Evolutionary conservation across 2,113 vertebrate genomes (phyloP).

Genomic region (Athene noctua): DNA sequence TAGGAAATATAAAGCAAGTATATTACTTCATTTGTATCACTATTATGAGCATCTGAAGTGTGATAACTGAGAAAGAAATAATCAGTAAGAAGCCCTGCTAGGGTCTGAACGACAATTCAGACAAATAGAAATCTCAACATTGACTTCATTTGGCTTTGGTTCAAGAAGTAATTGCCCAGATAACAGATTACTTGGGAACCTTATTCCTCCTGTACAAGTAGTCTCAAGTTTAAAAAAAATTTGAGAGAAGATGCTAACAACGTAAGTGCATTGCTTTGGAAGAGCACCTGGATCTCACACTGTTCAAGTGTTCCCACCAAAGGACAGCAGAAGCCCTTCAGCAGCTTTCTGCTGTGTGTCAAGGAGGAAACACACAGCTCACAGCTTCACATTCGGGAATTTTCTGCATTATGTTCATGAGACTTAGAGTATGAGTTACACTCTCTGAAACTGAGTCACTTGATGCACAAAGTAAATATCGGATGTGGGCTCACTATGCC

Average conservation of each 20-base stretch:
- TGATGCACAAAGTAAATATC: constrained; percentile 19
- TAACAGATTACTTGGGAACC: not conserved
- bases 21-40: not conserved
- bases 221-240: not conserved
- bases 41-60: not conserved
- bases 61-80: not conserved
- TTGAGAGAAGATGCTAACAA: not conserved
- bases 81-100: not conserved
- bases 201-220: not conserved
- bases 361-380: not conserved
- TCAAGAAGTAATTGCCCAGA: not conserved
- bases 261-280: not conserved
- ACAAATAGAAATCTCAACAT: not conserved
- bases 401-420: not conserved
- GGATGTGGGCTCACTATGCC: not conserved
- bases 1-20: not conserved
- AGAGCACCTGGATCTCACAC: not conserved
- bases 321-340: not conserved
- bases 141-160: not conserved
- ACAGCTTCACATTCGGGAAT: fast-evolving
- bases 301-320: not conserved
- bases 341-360: not conserved
- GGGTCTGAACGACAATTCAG: not conserved
- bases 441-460: constrained; percentile 14
- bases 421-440: not conserved